Evolutionary conservation across 2,797 vertebrate genomes (phyloP), one percentile per base, ranked within the genome.

Genomic region (Aselliscus stoliczkanus): DNA sequence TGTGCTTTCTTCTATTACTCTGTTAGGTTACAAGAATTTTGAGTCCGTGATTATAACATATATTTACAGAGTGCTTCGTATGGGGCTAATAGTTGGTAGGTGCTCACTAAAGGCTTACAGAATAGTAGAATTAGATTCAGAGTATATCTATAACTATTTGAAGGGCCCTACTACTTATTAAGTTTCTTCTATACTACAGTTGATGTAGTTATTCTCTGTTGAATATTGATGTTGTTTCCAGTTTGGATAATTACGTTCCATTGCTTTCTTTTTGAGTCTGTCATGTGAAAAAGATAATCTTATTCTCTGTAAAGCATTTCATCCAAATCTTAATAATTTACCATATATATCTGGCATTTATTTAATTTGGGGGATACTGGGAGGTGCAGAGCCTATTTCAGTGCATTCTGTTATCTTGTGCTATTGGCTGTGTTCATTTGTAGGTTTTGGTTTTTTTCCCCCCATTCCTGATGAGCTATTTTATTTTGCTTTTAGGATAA

Each of bases 401-500:
- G 34, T 65, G 44, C 7, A 37, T 87, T 91, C 29, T 31, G 58
- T 0, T 54, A 14, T 91, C 15, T 56, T 65, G 20, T 37, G 23
- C 29, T 69, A 2, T 85, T 89, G n/a, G 25, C 34, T 67, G 4
- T 83, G 21, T 81, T 95, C 25, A 2, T 29, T 34, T 77, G 29
- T 65, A 31, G 11, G 29, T 73, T 20, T 47, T n/a, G 11, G 12
- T 69, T 47, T n/a, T 21, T 92, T 65, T 20, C 67, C 8, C 29
- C 34, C 50, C 29, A 89, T 88, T 70, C 5, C 52, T 82, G 62
- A 95, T 96, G 34, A 44, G 14, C 2, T 86, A 18, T 91, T 93
- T 91, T 91, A 4, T 92, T 97, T 86, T 89, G 27, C 4, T 34
- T 47, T 84, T 96, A 99, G 99, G 99, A 99, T 98, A 99, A 99